Base-by-base conservation (phyloP, 2,113 vertebrate genomes). In the Elachura formosa region DNA sequence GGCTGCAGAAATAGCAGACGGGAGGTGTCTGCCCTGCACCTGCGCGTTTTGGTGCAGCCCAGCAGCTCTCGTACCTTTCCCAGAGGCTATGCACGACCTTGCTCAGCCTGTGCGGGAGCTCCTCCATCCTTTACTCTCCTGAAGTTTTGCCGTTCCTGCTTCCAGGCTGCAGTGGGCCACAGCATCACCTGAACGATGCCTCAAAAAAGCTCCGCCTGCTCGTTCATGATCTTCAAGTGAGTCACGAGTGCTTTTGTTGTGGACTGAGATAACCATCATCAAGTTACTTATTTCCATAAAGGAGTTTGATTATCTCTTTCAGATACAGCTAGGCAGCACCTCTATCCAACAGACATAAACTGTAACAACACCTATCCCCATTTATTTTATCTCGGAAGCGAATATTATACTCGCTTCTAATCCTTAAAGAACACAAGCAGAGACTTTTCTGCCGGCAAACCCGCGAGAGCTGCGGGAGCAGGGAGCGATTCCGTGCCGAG, bases 81-180 rank as follows among this genome's bases (percentile, higher is more conserved):
- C 45, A 3, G 43, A 34, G 41, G 49, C 62, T 2, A 1, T 0
- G 7, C 12, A 3, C 1, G 14, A 59, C 73, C 89, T 71, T 22
- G 69, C 46, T 45, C 22, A 1, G 66, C 49, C 66, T 36, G 14
- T 5, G n/a, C 5, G 0, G 20, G 31, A 75, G 51, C 76, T 89
- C 20, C 64, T 94, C 22, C 29, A 16, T 59, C 64, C 64, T 45
- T 19, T 26, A 31, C 33, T 59, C 29, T 7, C 22, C 56, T 20
- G 10, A n/a, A 29, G 55, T 33, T 66, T 17, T 45, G 33, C 58
- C 1, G 0, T 64, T 69, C 28, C 62, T 5, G 22, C 21, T 26
- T 34, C 68, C 51, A 28, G 11, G 34, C 45, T 77, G 58, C 55
- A 24, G 0, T 21, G 4, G 2, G 63, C 20, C 43, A 16, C 5